These are phyloP conservation scores for Apamea crenata DNA, from an alignment of 2,888 invertebrate genomes.

Conservation along the genomic window DNA sequence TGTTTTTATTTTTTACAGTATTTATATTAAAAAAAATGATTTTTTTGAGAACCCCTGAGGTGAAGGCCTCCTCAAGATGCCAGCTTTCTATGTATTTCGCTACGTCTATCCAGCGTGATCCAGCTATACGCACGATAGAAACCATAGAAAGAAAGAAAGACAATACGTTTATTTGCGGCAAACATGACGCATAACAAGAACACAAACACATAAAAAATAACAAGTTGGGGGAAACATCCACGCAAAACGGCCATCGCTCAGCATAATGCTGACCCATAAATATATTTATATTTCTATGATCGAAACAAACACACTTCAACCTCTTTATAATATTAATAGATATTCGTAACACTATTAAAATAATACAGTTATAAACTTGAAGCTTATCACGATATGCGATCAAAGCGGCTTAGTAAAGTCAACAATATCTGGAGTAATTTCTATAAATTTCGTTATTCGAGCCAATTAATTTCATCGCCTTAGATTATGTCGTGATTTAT, in stretches of 20 bases:
- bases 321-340: not conserved
- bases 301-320: not conserved
- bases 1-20: too few species aligned
- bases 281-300: not conserved
- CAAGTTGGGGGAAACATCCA: too few species aligned
- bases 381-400: conserved; percentile 43
- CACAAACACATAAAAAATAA: too few species aligned
- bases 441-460: conserved; percentile 71
- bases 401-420: conserved; percentile 65
- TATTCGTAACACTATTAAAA: conserved; percentile 8
- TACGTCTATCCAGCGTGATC: not conserved
- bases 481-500: conserved; percentile 70
- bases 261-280: too few species aligned
- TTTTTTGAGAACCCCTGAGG: too few species aligned
- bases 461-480: conserved; percentile 70
- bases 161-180: too few species aligned
- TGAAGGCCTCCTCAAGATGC: too few species aligned
- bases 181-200: too few species aligned
- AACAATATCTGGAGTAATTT: conserved; percentile 69
- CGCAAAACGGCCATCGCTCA: too few species aligned
- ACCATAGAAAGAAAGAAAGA: not conserved
- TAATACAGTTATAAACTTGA: conserved; percentile 26
- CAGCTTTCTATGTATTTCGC: too few species aligned
- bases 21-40: too few species aligned
- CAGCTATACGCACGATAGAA: not conserved